These are phyloP conservation scores for Rhodophaea formosa DNA, from an alignment of 2,888 invertebrate species.

Conservation along the genomic window DNA sequence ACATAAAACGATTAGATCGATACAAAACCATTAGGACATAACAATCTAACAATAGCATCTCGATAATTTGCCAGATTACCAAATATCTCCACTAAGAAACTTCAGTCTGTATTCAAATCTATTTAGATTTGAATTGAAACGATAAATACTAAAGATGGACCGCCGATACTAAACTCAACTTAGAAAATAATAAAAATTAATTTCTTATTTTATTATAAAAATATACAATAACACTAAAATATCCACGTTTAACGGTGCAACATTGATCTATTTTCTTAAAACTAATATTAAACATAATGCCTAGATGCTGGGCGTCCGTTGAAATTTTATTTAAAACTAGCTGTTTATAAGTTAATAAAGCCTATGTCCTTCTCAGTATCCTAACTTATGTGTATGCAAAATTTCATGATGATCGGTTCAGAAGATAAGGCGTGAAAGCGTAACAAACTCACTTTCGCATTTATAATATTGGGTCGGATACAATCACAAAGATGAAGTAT, in stretches of 20 bases:
- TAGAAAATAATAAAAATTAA: conserved; percentile 52
- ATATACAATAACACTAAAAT: conserved; percentile 75
- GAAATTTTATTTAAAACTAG: no score
- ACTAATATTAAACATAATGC: conserved; percentile 46
- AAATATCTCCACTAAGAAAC: neutral
- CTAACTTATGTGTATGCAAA: no score
- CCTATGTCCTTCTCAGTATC: no score
- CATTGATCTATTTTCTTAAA: conserved; percentile 51
- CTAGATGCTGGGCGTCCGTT: neutral
- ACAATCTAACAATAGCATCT: conserved; percentile 7
- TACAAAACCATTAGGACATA: neutral
- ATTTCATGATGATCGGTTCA: no score
- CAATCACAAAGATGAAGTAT: no score
- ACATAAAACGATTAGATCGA: neutral
- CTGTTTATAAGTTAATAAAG: no score
- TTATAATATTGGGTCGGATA: no score
- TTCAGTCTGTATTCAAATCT: conserved; percentile 2
- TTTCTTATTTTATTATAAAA: conserved; percentile 67
- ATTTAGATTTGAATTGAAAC: conserved; percentile 19
- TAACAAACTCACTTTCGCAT: no score
- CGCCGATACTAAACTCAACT: conserved; percentile 43
- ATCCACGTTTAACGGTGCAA: conserved; percentile 67
- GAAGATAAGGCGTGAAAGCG: no score
- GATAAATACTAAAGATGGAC: conserved; percentile 50
- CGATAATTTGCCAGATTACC: conserved; percentile 10